Conservation (phyloP, 2,888 invertebrate genomes). For the Caradrina kadenii region DNA sequence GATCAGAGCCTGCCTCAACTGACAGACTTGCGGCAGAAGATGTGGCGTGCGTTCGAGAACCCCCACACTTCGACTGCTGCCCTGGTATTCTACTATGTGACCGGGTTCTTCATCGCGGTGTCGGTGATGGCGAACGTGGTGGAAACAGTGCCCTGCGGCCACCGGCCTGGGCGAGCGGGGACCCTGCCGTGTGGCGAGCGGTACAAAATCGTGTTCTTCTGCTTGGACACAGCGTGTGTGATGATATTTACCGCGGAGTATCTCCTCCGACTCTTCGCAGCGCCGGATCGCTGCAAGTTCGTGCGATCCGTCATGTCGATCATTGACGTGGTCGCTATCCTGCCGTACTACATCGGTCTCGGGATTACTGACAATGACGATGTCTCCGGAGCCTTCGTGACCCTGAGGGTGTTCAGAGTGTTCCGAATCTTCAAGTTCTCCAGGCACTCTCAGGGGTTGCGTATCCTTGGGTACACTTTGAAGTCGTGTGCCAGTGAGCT, state of each 20-base stretch:
- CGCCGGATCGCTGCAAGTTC: conserved; percentile 99
- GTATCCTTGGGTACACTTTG: conserved; percentile 99
- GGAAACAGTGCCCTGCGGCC: conserved; percentile 98
- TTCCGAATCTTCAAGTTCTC: conserved; percentile 99
- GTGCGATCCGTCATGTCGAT: conserved; percentile 99
- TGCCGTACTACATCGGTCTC: conserved; percentile 99
- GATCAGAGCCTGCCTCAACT: conserved; percentile 97
- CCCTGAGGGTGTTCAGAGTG: conserved; percentile 99
- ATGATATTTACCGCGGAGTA: conserved; percentile 99
- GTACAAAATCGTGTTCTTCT: conserved; percentile 99
- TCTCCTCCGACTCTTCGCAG: conserved; percentile 98
- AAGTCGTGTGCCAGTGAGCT: conserved; percentile 99
- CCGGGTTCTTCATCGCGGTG: conserved; percentile 99
- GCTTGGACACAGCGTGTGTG: conserved; percentile 99
- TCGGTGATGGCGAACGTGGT: conserved; percentile 99
- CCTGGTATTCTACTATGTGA: conserved; percentile 99
- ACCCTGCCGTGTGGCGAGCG: conserved; percentile 98
- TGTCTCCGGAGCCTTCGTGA: conserved; percentile 99
- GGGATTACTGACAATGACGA: conserved; percentile 99
- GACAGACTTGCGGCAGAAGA: conserved; percentile 97
- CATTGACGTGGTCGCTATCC: conserved; percentile 99
- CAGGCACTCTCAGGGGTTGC: conserved; percentile 99
- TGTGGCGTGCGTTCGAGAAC: conserved; percentile 99
- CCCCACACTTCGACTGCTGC: conserved; percentile 99
- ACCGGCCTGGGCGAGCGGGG: conserved; percentile 95